phyloP scores from a whole-genome alignment of 2,888 invertebrate species.

The Rotaria socialis region DNA sequence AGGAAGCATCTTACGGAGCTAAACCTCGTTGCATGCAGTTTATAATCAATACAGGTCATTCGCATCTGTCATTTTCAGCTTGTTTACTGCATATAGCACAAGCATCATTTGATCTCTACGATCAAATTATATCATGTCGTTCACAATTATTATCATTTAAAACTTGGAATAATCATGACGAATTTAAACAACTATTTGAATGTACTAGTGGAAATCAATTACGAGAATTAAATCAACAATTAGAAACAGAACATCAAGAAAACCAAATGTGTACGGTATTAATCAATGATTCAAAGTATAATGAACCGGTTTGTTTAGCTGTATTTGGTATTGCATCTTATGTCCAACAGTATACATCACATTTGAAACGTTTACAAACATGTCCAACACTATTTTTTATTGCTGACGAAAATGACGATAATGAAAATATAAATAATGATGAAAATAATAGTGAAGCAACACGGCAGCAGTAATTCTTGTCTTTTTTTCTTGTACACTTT shows the following conservation, averaged over 20 bases:
- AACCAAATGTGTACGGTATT: conserved; percentile 28
- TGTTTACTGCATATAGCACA: conserved; percentile 20
- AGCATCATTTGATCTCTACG: conserved; percentile 29
- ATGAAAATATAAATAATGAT: neutral
- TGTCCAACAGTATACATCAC: conserved; percentile 16
- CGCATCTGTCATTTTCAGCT: conserved; percentile 5
- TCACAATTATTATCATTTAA: conserved; percentile 8
- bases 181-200: conserved; percentile 18
- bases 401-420: neutral
- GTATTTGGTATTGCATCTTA: conserved; percentile 4
- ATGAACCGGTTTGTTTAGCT: conserved; percentile 34
- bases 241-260: neutral
- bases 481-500: neutral
- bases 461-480: neutral
- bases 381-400: neutral
- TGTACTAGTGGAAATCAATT: neutral
- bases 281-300: neutral
- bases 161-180: conserved; percentile 20
- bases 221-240: conserved; percentile 27
- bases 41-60: neutral
- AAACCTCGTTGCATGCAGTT: conserved; percentile 14
- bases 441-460: neutral
- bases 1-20: neutral
- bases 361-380: neutral
- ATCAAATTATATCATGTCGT: conserved; percentile 2